Conservation (phyloP, 2,797 vertebrate genomes). For the Typhlichthys eigenmanni region DNA sequence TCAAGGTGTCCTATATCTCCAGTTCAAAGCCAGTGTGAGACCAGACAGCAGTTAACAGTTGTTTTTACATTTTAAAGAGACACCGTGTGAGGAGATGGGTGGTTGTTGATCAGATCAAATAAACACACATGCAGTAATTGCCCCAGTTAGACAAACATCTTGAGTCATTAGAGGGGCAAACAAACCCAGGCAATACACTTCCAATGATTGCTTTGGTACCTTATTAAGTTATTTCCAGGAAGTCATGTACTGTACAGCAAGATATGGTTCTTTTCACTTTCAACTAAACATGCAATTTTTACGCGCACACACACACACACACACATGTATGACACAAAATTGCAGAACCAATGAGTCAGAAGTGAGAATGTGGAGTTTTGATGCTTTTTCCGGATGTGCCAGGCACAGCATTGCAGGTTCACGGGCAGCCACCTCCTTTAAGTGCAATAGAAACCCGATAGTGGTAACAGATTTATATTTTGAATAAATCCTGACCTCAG, state of each 20-base stretch:
- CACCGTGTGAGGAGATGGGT: slow-evolving; percentile 39
- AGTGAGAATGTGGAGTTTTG: slow-evolving; percentile 83
- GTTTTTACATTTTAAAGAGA: slow-evolving; percentile 66
- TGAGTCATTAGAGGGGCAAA: slow-evolving; percentile 48
- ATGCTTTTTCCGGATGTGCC: slow-evolving; percentile 60
- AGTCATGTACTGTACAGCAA: no score
- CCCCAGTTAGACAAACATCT: slow-evolving; percentile 44
- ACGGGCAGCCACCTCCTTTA: background rate
- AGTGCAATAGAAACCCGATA: no score
- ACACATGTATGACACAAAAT: slow-evolving; percentile 68
- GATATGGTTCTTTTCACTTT: background rate
- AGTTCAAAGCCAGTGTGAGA: slow-evolving; percentile 12
- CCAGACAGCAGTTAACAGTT: slow-evolving; percentile 53
- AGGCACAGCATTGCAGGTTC: background rate
- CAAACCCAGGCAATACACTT: slow-evolving; percentile 17
- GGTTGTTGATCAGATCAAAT: slow-evolving; percentile 43
- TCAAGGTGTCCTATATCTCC: slow-evolving; percentile 3
- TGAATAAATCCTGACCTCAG: background rate
- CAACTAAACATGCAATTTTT: background rate
- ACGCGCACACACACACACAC: slow-evolving; percentile 3
- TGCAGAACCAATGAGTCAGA: slow-evolving; percentile 85
- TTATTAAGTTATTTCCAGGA: no score
- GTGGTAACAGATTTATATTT: no score
- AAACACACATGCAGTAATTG: slow-evolving; percentile 49
- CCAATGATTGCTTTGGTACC: no score